Base-by-base conservation (phyloP, 1,140 invertebrate genomes). In the Liolophura sinensis region DNA sequence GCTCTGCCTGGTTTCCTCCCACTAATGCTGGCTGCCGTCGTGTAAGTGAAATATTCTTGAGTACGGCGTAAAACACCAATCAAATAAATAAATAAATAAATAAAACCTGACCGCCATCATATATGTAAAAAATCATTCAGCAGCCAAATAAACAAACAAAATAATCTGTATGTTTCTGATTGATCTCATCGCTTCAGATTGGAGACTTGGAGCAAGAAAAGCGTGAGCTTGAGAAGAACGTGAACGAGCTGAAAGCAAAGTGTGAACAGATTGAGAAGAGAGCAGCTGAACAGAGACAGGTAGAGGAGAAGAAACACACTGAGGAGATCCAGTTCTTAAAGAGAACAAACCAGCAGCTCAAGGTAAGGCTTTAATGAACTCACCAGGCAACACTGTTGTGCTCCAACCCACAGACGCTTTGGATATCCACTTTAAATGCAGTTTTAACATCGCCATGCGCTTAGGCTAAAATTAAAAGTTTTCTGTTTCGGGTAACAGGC, bases 261-360 rank as follows among this genome's bases (percentile, higher is more conserved):
- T 91, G 91, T 60, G 93, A 96, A 74, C 92, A 93, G 80, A 86
- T 91, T 25, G 94, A 97, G 79, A 88, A 92, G 69, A 87, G 93
- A 73, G 91, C 92, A n/a, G 89, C 89, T 1, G 95, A 97, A 81
- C 86, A 94, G 68, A 85, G 91, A 22, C 88, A 91, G 64, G 92
- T 94, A 0, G 93, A 96, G 80, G 92, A 95, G 80, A 93, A 94
- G 81, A 92, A 94, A 79, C 93, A 96, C 76, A 89, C 89, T 18
- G 95, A 98, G 80, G 95, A 97, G 84, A 90, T 96, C 54, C 87
- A 92, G 51, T 94, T 95, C 75, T 86, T 97, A 27, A 97, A 95
- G 85, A 92, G 94, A 82, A 96, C 95, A 11, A 97, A 97, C 83
- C 89, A 92, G 73, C 95, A 97, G 82, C 85, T 98, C 16, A 97